phyloP scores from a whole-genome alignment of 2,113 vertebrate genomes.

The Bubo bubo region DNA sequence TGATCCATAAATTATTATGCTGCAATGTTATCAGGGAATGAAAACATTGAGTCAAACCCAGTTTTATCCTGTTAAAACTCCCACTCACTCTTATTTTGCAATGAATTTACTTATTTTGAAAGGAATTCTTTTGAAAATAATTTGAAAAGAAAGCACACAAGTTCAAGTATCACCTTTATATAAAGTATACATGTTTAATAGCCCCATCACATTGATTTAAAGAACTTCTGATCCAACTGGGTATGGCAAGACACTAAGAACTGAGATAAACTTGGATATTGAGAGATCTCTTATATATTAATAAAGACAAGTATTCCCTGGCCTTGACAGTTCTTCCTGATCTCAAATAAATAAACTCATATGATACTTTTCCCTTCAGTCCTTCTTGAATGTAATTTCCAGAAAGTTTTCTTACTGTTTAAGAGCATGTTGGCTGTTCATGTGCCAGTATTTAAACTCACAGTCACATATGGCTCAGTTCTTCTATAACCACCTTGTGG shows the following conservation, averaged over 20 bases:
- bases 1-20: neutral
- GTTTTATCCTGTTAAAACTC: neutral
- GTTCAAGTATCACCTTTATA: fast-evolving
- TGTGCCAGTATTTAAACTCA: neutral
- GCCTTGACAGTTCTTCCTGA: neutral
- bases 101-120: neutral
- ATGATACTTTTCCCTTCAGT: neutral
- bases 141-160: neutral
- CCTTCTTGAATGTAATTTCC: neutral
- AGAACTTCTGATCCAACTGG: neutral
- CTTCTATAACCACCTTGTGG: neutral
- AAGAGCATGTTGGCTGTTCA: neutral
- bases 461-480: neutral
- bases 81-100: neutral
- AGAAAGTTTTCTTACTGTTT: neutral
- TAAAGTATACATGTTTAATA: fast-evolving
- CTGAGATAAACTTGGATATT: neutral
- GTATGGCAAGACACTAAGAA: neutral
- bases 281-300: neutral
- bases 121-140: neutral
- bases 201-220: neutral
- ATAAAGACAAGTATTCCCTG: neutral
- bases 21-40: neutral
- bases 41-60: neutral
- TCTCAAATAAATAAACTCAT: neutral